Evolutionary conservation across 2,113 vertebrate genomes (phyloP), one percentile per base, ranked within the genome.

Genomic region (Crotalus tigris): DNA sequence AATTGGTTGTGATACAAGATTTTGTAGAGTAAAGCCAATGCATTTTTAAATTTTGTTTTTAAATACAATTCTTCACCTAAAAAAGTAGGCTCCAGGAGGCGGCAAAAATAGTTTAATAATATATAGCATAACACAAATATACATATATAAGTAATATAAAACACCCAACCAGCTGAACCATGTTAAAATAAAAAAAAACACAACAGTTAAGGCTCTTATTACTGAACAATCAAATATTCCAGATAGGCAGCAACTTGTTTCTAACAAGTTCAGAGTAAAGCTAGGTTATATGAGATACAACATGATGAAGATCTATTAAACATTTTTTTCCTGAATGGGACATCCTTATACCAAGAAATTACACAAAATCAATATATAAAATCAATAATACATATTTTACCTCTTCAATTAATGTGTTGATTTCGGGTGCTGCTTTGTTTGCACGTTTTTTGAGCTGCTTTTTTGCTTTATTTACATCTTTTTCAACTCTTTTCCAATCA

Each of bases 401-500:
- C 98, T 99, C 99, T 95, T 99, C 99, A 87, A 99, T 98, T 58
- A 99, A 96, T 3, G 98, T 98, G 97, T 98, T 99, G 46, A 99
- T 98, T 97, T 99, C 99, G 3, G 99, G 98, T 39, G 97, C 98
- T 95, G 99, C 98, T 94, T 98, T 98, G 93, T 99, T 98, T 29
- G 99, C 99, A 93, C 98, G 98, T 93, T 99, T 99, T 97, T 99
- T 99, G 91, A 99, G 97, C 93, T 99, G 99, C 95, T 98, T 98
- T 97, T 99, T 99, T 3, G 99, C 99, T 97, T 99, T 99, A 97
- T 99, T 99, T 93, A 99, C 99, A 96, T 99, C 99, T 97, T 99
- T 99, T 97, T 99, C 99, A 94, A 99, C 99, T 97, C 99, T 98
- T 96, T 99, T 99, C 99, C 99, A 99, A 96, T 99, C 99, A 58